Evolutionary conservation across 2,113 vertebrate species (phyloP), one percentile per base, ranked within the genome.

Genomic region (Shinisaurus crocodilurus): DNA sequence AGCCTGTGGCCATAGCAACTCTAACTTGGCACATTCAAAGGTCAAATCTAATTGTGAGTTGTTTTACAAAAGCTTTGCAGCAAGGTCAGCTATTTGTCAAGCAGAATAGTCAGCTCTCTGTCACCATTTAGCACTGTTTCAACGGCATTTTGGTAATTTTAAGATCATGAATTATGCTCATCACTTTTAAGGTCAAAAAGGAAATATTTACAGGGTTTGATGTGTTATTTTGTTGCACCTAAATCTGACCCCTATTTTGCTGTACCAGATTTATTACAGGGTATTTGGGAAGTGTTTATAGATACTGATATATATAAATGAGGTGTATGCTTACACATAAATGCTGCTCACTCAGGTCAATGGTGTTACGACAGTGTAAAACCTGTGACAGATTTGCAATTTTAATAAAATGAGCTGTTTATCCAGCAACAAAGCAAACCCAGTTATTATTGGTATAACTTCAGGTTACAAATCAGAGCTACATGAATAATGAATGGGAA

Each of bases 401-500:
- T 89, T 91, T 92, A 93, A 93, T 93, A 83, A 95, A 92, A 86
- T 67, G 84, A 88, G 82, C 25, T 86, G 67, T 92, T 96, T 95
- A 88, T 87, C 89, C 89, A 90, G 80, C 76, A 77, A 69, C 57
- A 92, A 93, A 75, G 93, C 87, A 92, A 95, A 95, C 89, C 88
- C 89, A 90, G 82, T 93, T 95, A 88, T 92, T 95, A 93, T 79
- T 67, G 82, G 89, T 92, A 82, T 67, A 93, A 86, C 87, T 88
- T 92, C 91, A 91, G 88, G 88, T 91, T 92, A 93, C 76, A 92
- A 95, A 95, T 94, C 91, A 94, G 93, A 94, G 90, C 86, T 74
- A 60, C 40, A 92, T 94, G 82, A 95, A 95, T 95, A 96, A 96
- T 94, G 88, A 95, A 96, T 93, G 60, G 63, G 0, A 10, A 94